Evolutionary conservation across 2,888 invertebrate genomes (phyloP), one percentile per base, ranked within the genome.

Genomic region (Onchidella celtica): DNA sequence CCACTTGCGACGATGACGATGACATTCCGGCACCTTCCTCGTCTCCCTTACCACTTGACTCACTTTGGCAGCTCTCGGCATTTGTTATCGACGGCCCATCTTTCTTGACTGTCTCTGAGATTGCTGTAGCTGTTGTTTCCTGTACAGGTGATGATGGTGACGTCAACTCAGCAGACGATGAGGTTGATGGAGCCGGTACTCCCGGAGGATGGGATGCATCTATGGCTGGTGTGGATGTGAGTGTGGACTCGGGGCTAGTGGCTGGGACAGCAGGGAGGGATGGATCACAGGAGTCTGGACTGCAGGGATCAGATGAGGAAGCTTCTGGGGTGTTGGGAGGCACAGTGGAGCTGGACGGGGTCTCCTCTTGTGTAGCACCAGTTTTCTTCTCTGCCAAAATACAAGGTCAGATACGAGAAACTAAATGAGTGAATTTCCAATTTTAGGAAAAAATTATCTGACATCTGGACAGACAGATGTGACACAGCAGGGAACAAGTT

Each of bases 251-350:
- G 2, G 57, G 4, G 27, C 27, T 17, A 0, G 11, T n/a, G 4
- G 6, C 61, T 14, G 61, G n/a, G 24, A 61, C 61, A 61, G 61
- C 6, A 4, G 61, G 27, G 61, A 6, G 27, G 4, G 6, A 6
- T 61, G 27, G 24, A 61, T 61, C 61, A 61, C 27, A 4, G 3
- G 34, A 29, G 59, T 63, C 70, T 32, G 65, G 61, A 21, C 32
- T 29, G 24, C 32, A n/a, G 11, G 61, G 55, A 55, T 65, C 72
- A 17, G 73, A 34, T 47, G 73, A 47, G 14, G 79, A 63, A 0
- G 57, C 47, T 55, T 72, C 73, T 21, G 66, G 72, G n/a, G 70
- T 70, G n/a, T 70, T 70, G 1, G 63, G 63, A 38, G 72, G 72
- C 24, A 32, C 63, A 11, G n/a, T 47, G 29, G 70, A 59, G 14